Evolutionary conservation across 2,113 vertebrate genomes (phyloP).

Genomic region (Bucco capensis): DNA sequence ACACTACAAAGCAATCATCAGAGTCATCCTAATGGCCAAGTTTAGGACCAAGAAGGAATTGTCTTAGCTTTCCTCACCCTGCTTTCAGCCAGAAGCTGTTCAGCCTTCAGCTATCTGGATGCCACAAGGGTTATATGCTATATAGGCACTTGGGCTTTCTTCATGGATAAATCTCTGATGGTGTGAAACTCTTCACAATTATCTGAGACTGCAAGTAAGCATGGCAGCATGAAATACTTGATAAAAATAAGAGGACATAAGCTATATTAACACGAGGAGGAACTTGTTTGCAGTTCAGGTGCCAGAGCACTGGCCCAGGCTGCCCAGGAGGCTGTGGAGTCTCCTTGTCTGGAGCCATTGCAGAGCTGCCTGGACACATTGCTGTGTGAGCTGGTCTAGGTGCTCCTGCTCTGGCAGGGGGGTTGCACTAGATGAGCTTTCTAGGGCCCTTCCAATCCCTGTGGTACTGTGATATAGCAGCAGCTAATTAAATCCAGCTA

Average conservation of each 20-base stretch:
- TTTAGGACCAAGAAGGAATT: background rate
- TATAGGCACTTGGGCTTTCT: background rate
- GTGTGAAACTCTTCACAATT: background rate
- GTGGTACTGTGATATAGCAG: too few species aligned
- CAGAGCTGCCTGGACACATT: too few species aligned
- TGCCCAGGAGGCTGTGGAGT: too few species aligned
- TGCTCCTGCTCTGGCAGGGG: too few species aligned
- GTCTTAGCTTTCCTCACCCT: background rate
- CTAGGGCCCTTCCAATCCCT: too few species aligned
- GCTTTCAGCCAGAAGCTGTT: background rate
- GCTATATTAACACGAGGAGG: too few species aligned
- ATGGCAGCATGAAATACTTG: background rate
- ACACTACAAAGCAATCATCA: background rate
- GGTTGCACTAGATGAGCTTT: too few species aligned
- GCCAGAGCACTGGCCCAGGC: too few species aligned
- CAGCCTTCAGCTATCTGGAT: background rate
- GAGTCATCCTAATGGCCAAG: background rate
- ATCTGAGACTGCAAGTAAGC: background rate
- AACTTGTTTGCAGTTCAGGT: too few species aligned
- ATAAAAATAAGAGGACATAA: background rate
- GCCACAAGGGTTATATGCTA: fast-evolving
- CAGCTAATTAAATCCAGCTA: background rate
- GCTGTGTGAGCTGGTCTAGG: too few species aligned
- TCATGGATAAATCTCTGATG: background rate
- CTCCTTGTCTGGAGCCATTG: too few species aligned